Evolutionary conservation across 2,113 vertebrate genomes (phyloP).

Genomic region (Tetrao urogallus): DNA sequence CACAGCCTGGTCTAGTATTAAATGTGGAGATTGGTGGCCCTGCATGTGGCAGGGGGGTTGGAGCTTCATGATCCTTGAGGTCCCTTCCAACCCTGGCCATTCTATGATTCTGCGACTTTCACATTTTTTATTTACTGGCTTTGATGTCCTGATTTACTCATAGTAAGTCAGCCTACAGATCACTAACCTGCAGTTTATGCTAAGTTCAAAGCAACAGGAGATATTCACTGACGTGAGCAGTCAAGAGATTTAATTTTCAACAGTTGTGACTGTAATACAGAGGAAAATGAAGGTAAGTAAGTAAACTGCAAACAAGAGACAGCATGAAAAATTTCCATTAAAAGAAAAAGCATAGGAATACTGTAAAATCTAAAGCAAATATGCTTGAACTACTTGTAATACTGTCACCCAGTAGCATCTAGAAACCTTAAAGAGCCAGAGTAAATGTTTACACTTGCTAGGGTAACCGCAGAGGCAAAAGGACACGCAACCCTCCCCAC

Average conservation of each 20-base stretch:
- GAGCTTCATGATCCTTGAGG: too few relatives aligned
- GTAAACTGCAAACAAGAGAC: accelerated
- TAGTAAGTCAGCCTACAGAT: neutral
- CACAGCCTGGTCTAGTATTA: too few relatives aligned
- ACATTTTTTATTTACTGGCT: neutral
- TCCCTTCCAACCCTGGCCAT: too few relatives aligned
- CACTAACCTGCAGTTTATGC: accelerated
- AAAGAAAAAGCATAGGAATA: accelerated
- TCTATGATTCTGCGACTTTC: neutral
- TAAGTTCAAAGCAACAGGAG: neutral
- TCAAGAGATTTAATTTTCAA: accelerated
- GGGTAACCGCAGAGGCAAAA: accelerated
- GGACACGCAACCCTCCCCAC: accelerated
- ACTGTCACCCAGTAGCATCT: accelerated
- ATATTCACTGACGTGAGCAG: accelerated
- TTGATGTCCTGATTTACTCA: neutral
- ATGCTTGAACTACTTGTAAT: accelerated
- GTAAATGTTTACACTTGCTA: too few relatives aligned
- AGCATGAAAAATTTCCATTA: neutral
- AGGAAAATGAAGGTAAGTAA: accelerated
- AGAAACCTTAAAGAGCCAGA: accelerated
- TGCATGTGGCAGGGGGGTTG: too few relatives aligned
- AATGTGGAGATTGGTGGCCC: too few relatives aligned
- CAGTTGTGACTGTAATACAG: accelerated
- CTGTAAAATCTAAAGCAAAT: accelerated